phyloP scores from a whole-genome alignment of 2,797 vertebrate species.

The Euphonia xanthogaster region DNA sequence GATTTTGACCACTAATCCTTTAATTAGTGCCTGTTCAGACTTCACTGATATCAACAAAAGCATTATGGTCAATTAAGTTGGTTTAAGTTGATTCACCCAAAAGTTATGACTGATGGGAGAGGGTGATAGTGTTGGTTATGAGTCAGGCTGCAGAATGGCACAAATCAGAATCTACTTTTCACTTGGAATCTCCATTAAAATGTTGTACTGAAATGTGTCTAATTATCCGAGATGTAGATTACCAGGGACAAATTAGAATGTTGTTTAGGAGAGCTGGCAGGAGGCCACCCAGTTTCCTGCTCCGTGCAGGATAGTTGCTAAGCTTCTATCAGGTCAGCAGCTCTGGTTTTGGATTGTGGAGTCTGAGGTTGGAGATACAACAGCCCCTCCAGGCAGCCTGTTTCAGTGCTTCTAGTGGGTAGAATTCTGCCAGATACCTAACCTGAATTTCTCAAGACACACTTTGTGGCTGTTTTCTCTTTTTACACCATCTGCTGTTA shows the following conservation, averaged over 20 bases:
- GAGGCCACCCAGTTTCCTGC: not conserved
- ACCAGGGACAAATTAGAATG: not conserved
- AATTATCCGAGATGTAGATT: not conserved
- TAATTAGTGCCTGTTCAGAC: not conserved
- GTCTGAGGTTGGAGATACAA: not conserved
- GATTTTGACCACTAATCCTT: not conserved
- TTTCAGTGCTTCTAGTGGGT: not conserved
- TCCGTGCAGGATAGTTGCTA: accelerated
- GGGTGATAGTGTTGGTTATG: not conserved
- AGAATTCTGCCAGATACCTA: not conserved
- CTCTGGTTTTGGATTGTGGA: not conserved
- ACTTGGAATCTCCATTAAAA: not conserved
- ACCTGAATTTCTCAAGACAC: not conserved
- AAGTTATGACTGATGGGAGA: not conserved
- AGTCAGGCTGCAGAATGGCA: not conserved
- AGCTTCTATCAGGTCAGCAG: not conserved
- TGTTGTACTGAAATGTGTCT: not conserved
- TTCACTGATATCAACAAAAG: not conserved
- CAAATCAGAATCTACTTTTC: not conserved
- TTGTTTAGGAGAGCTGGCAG: not conserved
- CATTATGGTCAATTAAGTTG: not conserved
- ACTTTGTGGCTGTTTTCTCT: not conserved
- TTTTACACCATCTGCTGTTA: not conserved
- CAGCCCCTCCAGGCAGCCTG: not conserved
- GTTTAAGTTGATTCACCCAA: not conserved